phyloP scores from a whole-genome alignment of 2,888 invertebrate genomes.

The Parochlus steinenii region DNA sequence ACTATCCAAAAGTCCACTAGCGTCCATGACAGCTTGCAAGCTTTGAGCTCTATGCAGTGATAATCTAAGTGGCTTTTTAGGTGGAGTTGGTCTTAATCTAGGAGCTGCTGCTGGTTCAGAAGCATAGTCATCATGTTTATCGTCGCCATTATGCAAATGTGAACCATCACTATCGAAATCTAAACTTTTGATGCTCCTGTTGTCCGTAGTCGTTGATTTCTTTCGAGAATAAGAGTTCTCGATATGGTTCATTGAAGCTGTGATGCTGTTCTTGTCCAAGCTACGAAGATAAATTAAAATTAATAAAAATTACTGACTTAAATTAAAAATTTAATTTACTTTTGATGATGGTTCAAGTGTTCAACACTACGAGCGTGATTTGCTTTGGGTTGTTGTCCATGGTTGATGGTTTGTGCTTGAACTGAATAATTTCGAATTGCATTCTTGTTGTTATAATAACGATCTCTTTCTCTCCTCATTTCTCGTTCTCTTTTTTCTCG shows the following conservation, averaged over 20 bases:
- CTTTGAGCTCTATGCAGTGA: slow-evolving; percentile 72
- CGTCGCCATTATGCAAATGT: slow-evolving; percentile 27
- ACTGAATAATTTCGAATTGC: too few species aligned
- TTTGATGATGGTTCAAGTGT: slow-evolving; percentile 21
- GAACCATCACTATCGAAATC: slow-evolving; percentile 63
- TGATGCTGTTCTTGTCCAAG: not conserved
- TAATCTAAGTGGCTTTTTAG: slow-evolving; percentile 67
- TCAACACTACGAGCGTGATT: slow-evolving; percentile 27
- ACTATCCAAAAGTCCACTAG: slow-evolving; percentile 17
- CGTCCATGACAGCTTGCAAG: slow-evolving; percentile 47
- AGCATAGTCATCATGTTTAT: slow-evolving; percentile 35
- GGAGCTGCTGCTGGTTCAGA: slow-evolving; percentile 38
- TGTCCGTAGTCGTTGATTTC: slow-evolving; percentile 15
- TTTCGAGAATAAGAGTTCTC: slow-evolving; percentile 5
- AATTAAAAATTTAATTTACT: not conserved
- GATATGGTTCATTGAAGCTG: slow-evolving; percentile 8
- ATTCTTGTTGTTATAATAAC: slow-evolving; percentile 17
- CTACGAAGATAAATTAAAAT: too few species aligned
- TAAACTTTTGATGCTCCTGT: slow-evolving; percentile 49
- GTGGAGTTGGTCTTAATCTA: slow-evolving; percentile 56
- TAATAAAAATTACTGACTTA: too few species aligned
- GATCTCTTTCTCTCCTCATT: slow-evolving; percentile 15
- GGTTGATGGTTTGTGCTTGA: slow-evolving; percentile 19
- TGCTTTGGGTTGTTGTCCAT: slow-evolving; percentile 10
- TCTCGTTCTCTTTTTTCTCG: slow-evolving; percentile 22